Evolutionary conservation across 1,140 invertebrate genomes (phyloP).

Genomic region (Lepidurus arcticus): DNA sequence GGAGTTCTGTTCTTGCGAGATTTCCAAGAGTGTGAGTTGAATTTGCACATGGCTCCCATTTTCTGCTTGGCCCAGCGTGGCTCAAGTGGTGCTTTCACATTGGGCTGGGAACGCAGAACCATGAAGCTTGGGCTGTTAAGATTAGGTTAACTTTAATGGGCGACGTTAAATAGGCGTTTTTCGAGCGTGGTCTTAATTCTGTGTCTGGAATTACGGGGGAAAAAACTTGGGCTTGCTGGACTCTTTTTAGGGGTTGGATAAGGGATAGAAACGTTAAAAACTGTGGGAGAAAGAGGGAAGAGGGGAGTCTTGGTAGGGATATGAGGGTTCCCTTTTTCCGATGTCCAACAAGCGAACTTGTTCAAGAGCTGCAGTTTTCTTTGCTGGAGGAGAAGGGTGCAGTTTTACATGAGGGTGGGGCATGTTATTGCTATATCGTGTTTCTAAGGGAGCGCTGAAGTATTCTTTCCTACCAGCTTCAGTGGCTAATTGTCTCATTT

Average conservation of each 20-base stretch:
- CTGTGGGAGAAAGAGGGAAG: neutral
- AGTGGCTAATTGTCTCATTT: slow-evolving; percentile 1
- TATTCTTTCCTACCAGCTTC: neutral
- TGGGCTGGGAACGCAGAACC: neutral
- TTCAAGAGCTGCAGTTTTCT: neutral
- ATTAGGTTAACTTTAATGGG: neutral
- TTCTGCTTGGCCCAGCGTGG: neutral
- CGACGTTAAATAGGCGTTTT: neutral
- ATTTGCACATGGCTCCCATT: neutral
- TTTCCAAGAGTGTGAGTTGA: neutral
- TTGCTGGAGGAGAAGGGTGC: neutral
- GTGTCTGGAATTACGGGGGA: neutral
- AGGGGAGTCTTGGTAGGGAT: neutral
- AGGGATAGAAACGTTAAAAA: neutral
- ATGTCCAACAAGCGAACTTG: neutral
- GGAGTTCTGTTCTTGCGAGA: neutral
- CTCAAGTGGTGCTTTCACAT: neutral
- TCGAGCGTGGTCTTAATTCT: neutral
- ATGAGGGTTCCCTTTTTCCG: neutral
- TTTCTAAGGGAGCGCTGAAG: slow-evolving; percentile 12
- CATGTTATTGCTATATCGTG: slow-evolving; percentile 22
- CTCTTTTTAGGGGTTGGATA: neutral
- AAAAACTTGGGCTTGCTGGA: neutral
- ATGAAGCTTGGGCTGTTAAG: neutral
- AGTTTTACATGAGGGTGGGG: slow-evolving; percentile 21